Evolutionary conservation across 2,113 vertebrate genomes (phyloP), one percentile per base, ranked within the genome.

Genomic region (Platycercus adscitus): DNA sequence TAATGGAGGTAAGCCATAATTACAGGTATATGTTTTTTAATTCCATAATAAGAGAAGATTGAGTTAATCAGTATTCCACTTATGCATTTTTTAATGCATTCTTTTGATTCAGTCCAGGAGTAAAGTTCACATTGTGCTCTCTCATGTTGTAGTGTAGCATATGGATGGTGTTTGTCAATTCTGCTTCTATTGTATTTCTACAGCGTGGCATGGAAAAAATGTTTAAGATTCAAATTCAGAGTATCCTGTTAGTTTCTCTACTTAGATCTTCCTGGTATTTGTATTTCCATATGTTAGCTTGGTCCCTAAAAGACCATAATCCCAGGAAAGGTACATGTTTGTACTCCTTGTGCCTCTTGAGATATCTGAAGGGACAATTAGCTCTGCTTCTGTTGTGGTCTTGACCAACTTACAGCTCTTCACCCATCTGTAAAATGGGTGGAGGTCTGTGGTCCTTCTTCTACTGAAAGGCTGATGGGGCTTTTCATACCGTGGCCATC

Each of bases 1-100:
- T 91, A 83, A 81, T 58, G 87, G 82, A 86, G 88, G 92, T 81
- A 71, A 93, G 70, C 89, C 95, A 84, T 96, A 96, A 97, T 96
- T 95, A 81, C 93, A 92, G 91, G 95, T 95, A 83, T 94, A 88
- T 24, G 39, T 53, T 91, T 17, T 96, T 97, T 96, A 93, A 89
- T 95, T 96, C 88, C 83, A 77, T 94, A 88, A 52, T 77, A 90
- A 96, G 93, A 91, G 96, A 92, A 96, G 96, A 77, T 86, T 61
- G 92, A 96, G 82, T 90, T 94, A 91, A 89, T 94, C 70, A 24
- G 41, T 53, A 77, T 92, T 89, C 81, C 47, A 35, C 72, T 95
- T 84, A 10, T 0, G 9, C 78, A 44, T 68, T 91, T 89, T 89
- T 65, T n/a, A 89, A 81, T 78, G 81, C 2, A 1, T 86, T 91